Percentiles rank a stretch among this genome's conserved stretches.
Evolutionary conservation across 1,140 invertebrate genomes (phyloP).

Genomic region (Acromyrmex charruanus): DNA sequence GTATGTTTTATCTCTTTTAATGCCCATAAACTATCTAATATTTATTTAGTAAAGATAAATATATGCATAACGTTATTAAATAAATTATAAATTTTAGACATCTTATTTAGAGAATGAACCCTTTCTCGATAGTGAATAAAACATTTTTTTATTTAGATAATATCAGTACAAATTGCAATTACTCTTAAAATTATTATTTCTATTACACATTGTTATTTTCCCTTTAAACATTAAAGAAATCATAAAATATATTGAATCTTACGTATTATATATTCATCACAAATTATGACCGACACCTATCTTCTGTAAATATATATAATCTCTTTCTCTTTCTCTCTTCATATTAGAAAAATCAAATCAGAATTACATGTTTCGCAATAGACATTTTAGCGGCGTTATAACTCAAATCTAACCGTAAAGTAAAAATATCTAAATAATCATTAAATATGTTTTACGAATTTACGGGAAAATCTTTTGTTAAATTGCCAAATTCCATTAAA

Average conservation of each 20-base stretch:
- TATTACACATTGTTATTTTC: slow-evolving; percentile 2
- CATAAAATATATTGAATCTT: slow-evolving; percentile 12
- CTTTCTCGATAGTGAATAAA: background rate
- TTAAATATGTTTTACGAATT: background rate
- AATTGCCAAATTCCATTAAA: background rate
- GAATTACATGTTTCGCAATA: background rate
- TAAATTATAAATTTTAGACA: background rate
- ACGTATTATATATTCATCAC: background rate
- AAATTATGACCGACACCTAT: background rate
- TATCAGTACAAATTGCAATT: slow-evolving; percentile 8
- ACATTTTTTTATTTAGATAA: slow-evolving; percentile 34
- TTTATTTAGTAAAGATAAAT: background rate
- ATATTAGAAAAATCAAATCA: background rate
- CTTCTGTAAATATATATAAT: background rate
- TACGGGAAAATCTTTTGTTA: background rate
- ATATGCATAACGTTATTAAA: background rate
- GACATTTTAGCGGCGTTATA: slow-evolving; percentile 1
- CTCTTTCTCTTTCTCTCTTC: background rate
- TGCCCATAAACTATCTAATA: background rate
- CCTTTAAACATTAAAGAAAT: background rate
- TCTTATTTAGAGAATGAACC: slow-evolving; percentile 8
- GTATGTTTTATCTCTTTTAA: background rate
- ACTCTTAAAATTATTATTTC: slow-evolving; percentile 25
- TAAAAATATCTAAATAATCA: background rate
- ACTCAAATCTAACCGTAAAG: background rate